A percentile compares a stretch with the other conserved stretches of the same genome.
These are phyloP conservation scores for Drosophila tani DNA, from an alignment of 1,140 invertebrate genomes.

Conservation along the genomic window DNA sequence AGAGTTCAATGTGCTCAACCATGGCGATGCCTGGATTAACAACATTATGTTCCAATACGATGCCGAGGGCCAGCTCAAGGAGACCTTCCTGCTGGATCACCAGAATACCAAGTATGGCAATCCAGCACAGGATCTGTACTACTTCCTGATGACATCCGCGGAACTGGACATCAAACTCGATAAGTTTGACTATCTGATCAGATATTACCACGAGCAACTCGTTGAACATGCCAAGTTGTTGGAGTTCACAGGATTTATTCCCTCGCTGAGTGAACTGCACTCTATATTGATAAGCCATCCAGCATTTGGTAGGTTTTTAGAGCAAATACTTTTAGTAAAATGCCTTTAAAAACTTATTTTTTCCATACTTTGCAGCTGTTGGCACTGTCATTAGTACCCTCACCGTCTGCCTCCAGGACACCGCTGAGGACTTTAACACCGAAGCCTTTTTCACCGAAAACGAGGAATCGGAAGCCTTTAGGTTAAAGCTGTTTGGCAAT, in stretches of 20 bases:
- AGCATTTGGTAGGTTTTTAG: constrained; percentile 14
- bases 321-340: too few relatives aligned
- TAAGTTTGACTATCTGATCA: constrained; percentile 56
- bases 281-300: constrained; percentile 46
- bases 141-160: constrained; percentile 51
- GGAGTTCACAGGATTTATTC: constrained; percentile 43
- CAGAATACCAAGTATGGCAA: constrained; percentile 56
- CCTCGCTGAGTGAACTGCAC: constrained; percentile 44
- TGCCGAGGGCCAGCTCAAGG: constrained; percentile 82
- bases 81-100: constrained; percentile 86
- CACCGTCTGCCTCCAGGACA: constrained; percentile 29
- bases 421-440: constrained; percentile 16
- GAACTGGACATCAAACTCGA: constrained; percentile 51
- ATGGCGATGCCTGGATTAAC: constrained; percentile 88
- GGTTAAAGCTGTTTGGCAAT: constrained; percentile 15
- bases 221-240: constrained; percentile 32
- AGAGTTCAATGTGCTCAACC: constrained; percentile 87
- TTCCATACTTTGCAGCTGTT: constrained; percentile 19
- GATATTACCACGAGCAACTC: constrained; percentile 58
- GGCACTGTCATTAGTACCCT: constrained; percentile 46
- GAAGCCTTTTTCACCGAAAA: constrained; percentile 28
- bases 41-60: constrained; percentile 88
- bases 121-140: constrained; percentile 57
- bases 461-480: constrained; percentile 14
- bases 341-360: neutral